A percentile compares a stretch with the other conserved stretches of the same genome.
phyloP scores from a whole-genome alignment of 2,888 invertebrate genomes.

The Microdon myrmicae region DNA sequence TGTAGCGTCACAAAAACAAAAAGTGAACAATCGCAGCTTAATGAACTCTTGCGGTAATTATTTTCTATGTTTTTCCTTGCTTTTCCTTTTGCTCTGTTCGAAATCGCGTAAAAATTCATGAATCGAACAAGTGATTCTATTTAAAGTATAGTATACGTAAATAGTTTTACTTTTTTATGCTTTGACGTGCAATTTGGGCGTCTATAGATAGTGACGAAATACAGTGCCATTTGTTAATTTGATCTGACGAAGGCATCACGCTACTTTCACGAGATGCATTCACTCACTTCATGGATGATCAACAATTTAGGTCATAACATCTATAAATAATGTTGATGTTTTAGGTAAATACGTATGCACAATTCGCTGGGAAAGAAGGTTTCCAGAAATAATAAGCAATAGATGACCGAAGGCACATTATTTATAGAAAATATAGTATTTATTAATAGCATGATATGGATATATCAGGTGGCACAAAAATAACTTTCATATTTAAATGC shows the following conservation, averaged over 20 bases:
- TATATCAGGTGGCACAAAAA: no score
- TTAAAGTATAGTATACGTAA: constrained; percentile 32
- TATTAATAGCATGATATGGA: no score
- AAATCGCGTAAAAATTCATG: constrained; percentile 58
- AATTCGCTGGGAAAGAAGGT: no score
- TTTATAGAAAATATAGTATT: no score
- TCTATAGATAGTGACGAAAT: constrained; percentile 15
- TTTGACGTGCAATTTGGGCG: constrained; percentile 25
- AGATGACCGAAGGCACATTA: no score
- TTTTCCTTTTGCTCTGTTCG: no score
- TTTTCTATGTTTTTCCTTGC: constrained; percentile 4
- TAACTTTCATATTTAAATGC: no score
- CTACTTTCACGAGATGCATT: constrained; percentile 36
- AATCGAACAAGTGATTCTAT: constrained; percentile 61
- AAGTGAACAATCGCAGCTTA: constrained; percentile 5
- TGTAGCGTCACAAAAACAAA: constrained; percentile 20
- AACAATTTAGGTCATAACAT: background rate
- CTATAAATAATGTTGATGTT: no score
- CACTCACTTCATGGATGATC: constrained; percentile 32
- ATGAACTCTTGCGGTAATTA: background rate
- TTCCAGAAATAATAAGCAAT: no score
- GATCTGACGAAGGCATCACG: constrained; percentile 33
- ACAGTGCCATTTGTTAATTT: constrained; percentile 20
- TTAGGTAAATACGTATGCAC: no score
- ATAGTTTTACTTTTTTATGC: constrained; percentile 20